Evolutionary conservation across 2,797 vertebrate genomes (phyloP), one percentile per base, ranked within the genome.

Genomic region (Nothura maculosa): DNA sequence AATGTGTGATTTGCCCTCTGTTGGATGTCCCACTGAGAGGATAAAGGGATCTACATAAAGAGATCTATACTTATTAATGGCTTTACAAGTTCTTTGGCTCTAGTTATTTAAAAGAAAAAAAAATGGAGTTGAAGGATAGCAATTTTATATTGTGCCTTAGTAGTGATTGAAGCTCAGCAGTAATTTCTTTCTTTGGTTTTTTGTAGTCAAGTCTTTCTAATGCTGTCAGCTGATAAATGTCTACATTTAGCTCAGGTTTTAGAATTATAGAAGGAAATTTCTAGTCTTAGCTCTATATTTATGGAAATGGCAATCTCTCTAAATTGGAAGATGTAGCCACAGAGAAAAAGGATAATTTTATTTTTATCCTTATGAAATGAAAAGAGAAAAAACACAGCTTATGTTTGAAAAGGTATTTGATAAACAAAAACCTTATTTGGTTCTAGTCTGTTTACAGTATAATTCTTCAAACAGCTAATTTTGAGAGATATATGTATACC

Each of bases 31-130:
- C 70, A 81, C 89, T 60, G 85, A 90, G 91, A 93, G 60, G 63
- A 94, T 79, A 88, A 92, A 92, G 87, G 67, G 63, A 84, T 86
- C 38, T 54, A 40, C 85, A 94, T 81, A 84, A 93, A 89, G 55
- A 94, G 7, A 76, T 47, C 67, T 67, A 52, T 92, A 67, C 78
- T 92, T 89, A 83, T 78, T 92, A 85, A 82, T 75, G 38, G 45
- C 58, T 95, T 93, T 85, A 80, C 72, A 93, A 72, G 58, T 92
- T 85, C 58, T 83, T 80, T 89, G 76, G 76, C 50, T 92, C 11
- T 6, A n/a, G 21, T 40, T 16, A 10, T 42, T 42, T 38, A 8
- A 30, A 57, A 55, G 38, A 47, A n/a, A 5, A 50, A 63, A 58
- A 50, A 50, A 63, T 54, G 38, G 11, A 64, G 1, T 48, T 63